Percentiles rank a stretch among this genome's conserved stretches.
phyloP scores from a whole-genome alignment of 2,113 vertebrate species.

The Cololabis saira region DNA sequence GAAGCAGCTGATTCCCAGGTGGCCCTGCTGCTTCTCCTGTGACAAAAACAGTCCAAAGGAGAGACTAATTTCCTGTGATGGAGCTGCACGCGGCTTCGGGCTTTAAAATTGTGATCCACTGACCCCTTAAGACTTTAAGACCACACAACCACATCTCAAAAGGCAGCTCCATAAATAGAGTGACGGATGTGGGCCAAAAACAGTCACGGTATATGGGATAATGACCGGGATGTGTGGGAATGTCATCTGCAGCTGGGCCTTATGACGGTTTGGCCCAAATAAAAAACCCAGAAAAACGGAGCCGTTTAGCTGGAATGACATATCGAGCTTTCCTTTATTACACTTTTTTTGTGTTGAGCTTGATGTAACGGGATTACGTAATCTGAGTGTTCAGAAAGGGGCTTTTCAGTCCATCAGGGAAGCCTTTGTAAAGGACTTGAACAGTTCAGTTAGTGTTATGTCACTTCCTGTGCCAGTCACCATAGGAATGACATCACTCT shows the following conservation, averaged over 20 bases:
- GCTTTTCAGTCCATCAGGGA: conserved; percentile 35
- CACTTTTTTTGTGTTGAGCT: conserved; percentile 10
- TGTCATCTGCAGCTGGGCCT: conserved; percentile 24
- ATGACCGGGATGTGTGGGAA: conserved; percentile 41
- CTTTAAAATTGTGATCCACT: conserved; percentile 51
- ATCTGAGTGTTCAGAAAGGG: conserved; percentile 21
- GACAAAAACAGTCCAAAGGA: conserved; percentile 55
- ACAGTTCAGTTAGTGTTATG: conserved; percentile 51
- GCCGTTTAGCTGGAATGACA: conserved; percentile 24
- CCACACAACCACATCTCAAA: conserved; percentile 53
- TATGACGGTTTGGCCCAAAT: background rate
- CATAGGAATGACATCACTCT: conserved; percentile 73
- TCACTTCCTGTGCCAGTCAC: conserved; percentile 72
- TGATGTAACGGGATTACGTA: conserved; percentile 43
- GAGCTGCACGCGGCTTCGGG: conserved; percentile 37
- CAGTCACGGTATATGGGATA: conserved; percentile 41
- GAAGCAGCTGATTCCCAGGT: conserved; percentile 66
- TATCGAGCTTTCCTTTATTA: conserved; percentile 24
- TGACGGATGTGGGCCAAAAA: conserved; percentile 24
- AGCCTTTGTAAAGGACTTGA: conserved; percentile 38
- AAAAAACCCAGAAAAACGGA: conserved; percentile 14
- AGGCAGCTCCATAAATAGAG: conserved; percentile 44
- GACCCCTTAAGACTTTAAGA: conserved; percentile 59
- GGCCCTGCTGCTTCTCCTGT: conserved; percentile 57
- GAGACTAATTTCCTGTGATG: conserved; percentile 64